A percentile compares a stretch with the other conserved stretches of the same genome.
phyloP scores from a whole-genome alignment of 2,113 vertebrate species.

The Pomatostomus ruficeps region DNA sequence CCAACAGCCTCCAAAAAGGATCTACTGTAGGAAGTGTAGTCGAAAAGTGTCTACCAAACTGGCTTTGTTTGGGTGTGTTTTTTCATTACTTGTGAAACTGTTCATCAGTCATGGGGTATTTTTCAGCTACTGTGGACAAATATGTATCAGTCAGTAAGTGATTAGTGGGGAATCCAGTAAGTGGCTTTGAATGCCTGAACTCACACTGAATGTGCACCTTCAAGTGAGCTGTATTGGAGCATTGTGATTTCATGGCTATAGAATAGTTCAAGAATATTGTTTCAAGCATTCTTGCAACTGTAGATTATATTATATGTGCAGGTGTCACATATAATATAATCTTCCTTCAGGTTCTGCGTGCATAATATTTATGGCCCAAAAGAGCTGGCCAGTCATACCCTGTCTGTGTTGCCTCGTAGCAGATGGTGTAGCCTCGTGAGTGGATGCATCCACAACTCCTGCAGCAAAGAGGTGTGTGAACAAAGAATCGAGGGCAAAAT shows the following conservation, averaged over 20 bases:
- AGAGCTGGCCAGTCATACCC: background rate
- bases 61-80: background rate
- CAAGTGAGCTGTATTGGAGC: background rate
- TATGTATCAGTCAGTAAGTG: background rate
- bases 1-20: background rate
- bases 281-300: background rate
- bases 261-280: background rate
- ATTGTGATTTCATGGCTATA: background rate
- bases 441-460: background rate
- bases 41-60: background rate
- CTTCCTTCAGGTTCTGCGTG: background rate
- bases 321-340: background rate
- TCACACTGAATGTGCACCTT: background rate
- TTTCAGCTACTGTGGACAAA: background rate
- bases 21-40: background rate
- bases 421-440: background rate
- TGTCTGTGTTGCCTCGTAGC: background rate
- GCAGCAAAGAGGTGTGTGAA: conserved; percentile 7
- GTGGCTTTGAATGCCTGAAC: background rate
- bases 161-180: background rate
- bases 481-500: conserved; percentile 7
- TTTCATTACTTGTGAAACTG: background rate
- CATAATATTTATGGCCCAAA: conserved; percentile 11
- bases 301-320: too few species aligned
- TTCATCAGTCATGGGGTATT: background rate